A percentile compares a stretch with the other conserved stretches of the same genome.
Conservation (phyloP, 2,888 invertebrate species). For the Cartodere bifasciata region DNA sequence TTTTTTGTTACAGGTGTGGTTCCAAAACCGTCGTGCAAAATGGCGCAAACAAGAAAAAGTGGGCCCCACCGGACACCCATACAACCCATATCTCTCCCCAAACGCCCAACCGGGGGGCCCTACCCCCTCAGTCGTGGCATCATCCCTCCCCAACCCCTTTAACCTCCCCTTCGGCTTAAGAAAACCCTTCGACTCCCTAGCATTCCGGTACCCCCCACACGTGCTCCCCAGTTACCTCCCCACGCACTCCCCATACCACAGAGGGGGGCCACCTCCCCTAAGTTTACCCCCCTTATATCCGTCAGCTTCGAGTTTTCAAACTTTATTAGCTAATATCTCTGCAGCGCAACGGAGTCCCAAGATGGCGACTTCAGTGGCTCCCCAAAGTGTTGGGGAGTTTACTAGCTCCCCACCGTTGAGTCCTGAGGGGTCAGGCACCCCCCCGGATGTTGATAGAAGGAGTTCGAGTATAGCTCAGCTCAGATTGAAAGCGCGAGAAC, state of each 20-base stretch:
- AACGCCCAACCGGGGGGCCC: slow-evolving; percentile 46
- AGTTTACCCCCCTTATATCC: slow-evolving; percentile 50
- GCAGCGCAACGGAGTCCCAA: slow-evolving; percentile 41
- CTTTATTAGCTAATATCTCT: slow-evolving; percentile 67
- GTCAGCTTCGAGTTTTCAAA: slow-evolving; percentile 65
- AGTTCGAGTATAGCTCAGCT: slow-evolving; percentile 81
- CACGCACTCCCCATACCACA: slow-evolving; percentile 38
- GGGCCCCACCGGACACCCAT: slow-evolving; percentile 80
- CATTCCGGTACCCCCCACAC: slow-evolving; percentile 58
- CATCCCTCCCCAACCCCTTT: slow-evolving; percentile 72
- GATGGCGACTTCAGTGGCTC: slow-evolving; percentile 36
- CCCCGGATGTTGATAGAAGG: slow-evolving; percentile 65
- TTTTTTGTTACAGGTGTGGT: slow-evolving; percentile 68
- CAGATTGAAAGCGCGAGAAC: slow-evolving; percentile 78
- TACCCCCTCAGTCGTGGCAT: slow-evolving; percentile 53
- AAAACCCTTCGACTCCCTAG: slow-evolving; percentile 61
- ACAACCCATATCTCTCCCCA: slow-evolving; percentile 69
- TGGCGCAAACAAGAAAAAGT: slow-evolving; percentile 91
- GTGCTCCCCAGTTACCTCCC: slow-evolving; percentile 47
- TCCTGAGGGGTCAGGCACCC: slow-evolving; percentile 33
- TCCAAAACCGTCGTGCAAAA: slow-evolving; percentile 83
- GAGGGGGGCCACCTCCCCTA: slow-evolving; percentile 49
- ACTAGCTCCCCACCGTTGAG: slow-evolving; percentile 43
- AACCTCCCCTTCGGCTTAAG: slow-evolving; percentile 64
- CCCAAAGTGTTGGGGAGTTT: slow-evolving; percentile 39